Evolutionary conservation across 2,888 invertebrate species (phyloP), one percentile per base, ranked within the genome.

Genomic region (Trichogramma evanescens): DNA sequence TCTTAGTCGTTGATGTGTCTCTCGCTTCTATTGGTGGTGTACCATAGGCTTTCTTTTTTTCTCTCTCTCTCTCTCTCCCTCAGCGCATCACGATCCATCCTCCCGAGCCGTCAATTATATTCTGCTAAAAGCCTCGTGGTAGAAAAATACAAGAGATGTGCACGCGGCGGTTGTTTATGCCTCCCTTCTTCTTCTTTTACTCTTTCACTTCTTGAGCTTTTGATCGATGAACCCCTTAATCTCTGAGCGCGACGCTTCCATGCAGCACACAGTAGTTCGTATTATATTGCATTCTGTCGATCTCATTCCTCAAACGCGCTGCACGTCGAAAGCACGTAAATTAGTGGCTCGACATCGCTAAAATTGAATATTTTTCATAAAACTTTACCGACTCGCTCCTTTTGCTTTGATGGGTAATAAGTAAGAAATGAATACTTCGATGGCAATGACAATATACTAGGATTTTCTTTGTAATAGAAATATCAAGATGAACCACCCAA

Each of bases 71-170:
- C 10, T 51, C 40, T 51, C 42, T 61, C 52, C 39, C 39, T 46
- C 43, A 57, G 41, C 54, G 39, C 51, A 9, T 38, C n/a, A 42
- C 59, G 54, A 50, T 59, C 51, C 50, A 53, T 56, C 55, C 57
- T 61, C 50, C 10, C 48, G 53, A 43, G 7, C 60, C 59, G 57
- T 63, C 60, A 63, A 63, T 63, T 63, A 63, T 57, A 57, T 51
- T 63, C 54, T 59, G 59, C 54, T 55, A 57, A 57, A 55, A 52
- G 46, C 54, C 41, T 39, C 26, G 45, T 13, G 38, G 48, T 43
- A 41, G 46, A 59, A 63, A 54, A 54, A 54, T 54, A 44, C 54
- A 9, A 10, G 41, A 10, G 10, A n/a, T 26, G 13, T 13, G 13
- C 13, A 13, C 13, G 13, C 13, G 13, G 13, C 13, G 13, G 1